phyloP scores from a whole-genome alignment of 92 coral and sea anemone species.

The Muricea muricata region DNA sequence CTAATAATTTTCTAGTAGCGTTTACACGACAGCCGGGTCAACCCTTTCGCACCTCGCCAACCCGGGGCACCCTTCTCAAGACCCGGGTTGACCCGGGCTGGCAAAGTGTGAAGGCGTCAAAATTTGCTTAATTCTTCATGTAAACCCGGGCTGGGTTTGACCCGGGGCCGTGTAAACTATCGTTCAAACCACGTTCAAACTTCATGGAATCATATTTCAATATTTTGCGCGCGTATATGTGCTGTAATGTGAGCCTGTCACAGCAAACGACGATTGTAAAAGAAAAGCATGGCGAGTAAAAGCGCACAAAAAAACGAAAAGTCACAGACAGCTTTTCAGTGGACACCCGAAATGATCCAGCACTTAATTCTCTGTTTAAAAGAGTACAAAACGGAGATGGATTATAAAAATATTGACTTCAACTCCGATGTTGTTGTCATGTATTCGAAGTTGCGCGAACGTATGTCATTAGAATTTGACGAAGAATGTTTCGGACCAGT shows the following conservation, averaged over 20 bases:
- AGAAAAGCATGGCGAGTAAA: neutral
- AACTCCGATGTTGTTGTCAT: conserved; percentile 50
- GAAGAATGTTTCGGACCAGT: conserved; percentile 54
- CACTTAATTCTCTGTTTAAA: conserved; percentile 9
- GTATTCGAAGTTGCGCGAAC: conserved; percentile 31
- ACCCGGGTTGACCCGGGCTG: neutral
- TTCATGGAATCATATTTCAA: neutral
- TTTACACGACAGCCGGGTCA: neutral
- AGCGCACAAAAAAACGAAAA: neutral
- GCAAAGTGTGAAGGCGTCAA: neutral
- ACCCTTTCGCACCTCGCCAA: conserved; percentile 1
- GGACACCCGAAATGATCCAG: neutral
- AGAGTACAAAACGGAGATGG: conserved; percentile 48
- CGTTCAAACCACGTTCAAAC: neutral
- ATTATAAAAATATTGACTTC: conserved; percentile 48
- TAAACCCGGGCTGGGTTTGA: neutral
- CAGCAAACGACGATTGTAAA: neutral
- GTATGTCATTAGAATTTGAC: neutral
- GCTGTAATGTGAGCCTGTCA: neutral
- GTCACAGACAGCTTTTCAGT: neutral
- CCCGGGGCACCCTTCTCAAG: conserved; percentile 4
- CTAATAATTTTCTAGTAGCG: neutral
- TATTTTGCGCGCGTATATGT: neutral
- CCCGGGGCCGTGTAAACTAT: neutral
- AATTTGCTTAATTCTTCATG: neutral